Evolutionary conservation across 2,888 invertebrate genomes (phyloP), one percentile per base, ranked within the genome.

Genomic region (Acanthosepion pharaonis): DNA sequence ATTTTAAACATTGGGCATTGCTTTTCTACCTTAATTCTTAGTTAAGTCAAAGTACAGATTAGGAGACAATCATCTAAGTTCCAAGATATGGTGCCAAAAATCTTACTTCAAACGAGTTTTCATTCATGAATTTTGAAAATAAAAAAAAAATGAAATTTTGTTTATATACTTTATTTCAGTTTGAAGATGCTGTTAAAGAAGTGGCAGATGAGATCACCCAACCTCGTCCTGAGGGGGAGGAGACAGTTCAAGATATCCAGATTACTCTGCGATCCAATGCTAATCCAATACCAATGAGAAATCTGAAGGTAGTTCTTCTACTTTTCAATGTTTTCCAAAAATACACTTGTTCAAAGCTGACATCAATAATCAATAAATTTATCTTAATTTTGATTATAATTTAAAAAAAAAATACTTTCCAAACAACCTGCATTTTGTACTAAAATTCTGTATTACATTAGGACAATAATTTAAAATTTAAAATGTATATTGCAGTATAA

Each of bases 121-220:
- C 18, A 20, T 5, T 59, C 59, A 59, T 42, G 18, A 25, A 28
- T 42, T 92, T 92, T 92, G 42, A 18, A 78, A 51, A 51, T 1
- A 51, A 51, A 51, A 20, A 42, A 91, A 48, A 91, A 91, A 91
- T 42, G 28, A 28, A 48, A 49, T 49, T 92, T 48, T 8, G 1
- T 48, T 18, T 49, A n/a, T n/a, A 15, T 78, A 28, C 6, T 25
- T 51, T 94, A 93, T 96, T 97, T 28, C 95, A 98, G 98, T 98
- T 99, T 97, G 99, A 99, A 98, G 99, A 99, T 97, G 99, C 99
- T 91, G 99, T 99, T 0, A 99, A 98, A 97, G 99, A 99, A 97
- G 97, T 97, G 28, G 99, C 99, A 0, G 99, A 99, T 98, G 99
- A 99, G 97, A 98, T 99, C 48, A 99, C 99, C 33, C 98, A 98